phyloP scores from a whole-genome alignment of 2,888 invertebrate genomes.

The Polydrusus pterygomalis region DNA sequence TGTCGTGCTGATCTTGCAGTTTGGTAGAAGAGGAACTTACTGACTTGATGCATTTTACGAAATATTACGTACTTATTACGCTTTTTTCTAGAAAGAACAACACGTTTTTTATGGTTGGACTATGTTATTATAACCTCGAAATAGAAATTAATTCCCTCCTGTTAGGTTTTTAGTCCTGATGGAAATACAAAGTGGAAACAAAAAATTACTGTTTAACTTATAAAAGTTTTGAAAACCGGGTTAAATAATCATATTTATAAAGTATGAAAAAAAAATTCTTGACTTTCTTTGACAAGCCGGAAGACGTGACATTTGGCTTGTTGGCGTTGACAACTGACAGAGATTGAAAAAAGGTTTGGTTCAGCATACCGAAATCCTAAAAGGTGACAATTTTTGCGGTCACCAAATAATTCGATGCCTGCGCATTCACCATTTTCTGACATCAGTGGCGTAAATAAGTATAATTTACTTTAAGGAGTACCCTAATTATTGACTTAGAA shows the following conservation, averaged over 20 bases:
- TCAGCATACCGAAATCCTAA: not conserved
- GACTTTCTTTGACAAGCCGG: slow-evolving; percentile 22
- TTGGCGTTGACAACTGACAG: not conserved
- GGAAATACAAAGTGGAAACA: slow-evolving; percentile 6
- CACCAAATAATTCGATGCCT: not conserved
- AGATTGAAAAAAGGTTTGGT: not conserved
- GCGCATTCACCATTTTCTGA: slow-evolving; percentile 15
- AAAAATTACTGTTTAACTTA: slow-evolving; percentile 37
- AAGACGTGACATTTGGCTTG: slow-evolving; percentile 1
- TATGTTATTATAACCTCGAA: slow-evolving; percentile 31
- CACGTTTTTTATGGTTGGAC: slow-evolving; percentile 33
- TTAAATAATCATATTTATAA: slow-evolving; percentile 21
- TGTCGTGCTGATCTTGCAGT: slow-evolving; percentile 33
- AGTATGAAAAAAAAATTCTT: not conserved
- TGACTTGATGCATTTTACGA: slow-evolving; percentile 49
- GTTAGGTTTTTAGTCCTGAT: not conserved
- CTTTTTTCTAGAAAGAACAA: not conserved
- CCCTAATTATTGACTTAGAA: no score
- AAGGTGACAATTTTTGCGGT: not conserved
- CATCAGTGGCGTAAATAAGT: slow-evolving; percentile 16
- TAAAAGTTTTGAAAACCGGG: slow-evolving; percentile 15
- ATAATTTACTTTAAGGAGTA: no score
- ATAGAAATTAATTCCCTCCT: not conserved
- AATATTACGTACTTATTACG: slow-evolving; percentile 22
- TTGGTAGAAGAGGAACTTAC: slow-evolving; percentile 45